Conservation (phyloP, 2,113 vertebrate genomes). For the Acrocephalus kingi region DNA sequence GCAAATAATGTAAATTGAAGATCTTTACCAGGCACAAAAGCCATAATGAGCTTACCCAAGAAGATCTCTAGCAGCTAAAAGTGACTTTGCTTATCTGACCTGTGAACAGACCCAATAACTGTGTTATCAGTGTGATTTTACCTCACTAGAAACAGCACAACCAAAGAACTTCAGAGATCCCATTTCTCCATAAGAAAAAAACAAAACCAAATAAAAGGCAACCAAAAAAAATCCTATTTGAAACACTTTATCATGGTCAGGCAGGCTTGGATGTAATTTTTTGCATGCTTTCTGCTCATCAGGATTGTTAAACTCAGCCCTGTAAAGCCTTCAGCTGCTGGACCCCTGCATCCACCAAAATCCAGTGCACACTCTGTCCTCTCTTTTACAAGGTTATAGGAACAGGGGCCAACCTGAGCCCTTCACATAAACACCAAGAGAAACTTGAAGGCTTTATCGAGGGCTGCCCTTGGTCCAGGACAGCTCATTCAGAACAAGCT, state of each 20-base stretch:
- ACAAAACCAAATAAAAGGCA: background rate
- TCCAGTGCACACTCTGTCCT: background rate
- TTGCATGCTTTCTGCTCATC: background rate
- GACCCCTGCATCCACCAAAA: background rate
- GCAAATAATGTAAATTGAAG: background rate
- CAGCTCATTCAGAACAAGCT: conserved; percentile 31
- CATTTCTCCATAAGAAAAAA: background rate
- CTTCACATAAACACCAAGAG: background rate
- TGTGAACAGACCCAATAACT: background rate
- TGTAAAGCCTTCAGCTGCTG: background rate
- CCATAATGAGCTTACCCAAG: background rate
- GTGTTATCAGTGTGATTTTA: background rate
- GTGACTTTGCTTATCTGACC: background rate
- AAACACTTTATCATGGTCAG: background rate
- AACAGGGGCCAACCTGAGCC: background rate
- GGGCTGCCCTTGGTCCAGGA: background rate
- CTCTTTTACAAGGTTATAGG: background rate
- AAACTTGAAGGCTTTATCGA: background rate
- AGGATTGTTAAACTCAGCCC: background rate
- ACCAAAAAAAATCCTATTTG: background rate
- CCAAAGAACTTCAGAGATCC: background rate
- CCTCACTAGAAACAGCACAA: background rate
- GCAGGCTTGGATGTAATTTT: background rate
- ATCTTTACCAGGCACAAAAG: background rate
- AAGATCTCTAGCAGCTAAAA: background rate